Evolutionary conservation across 2,888 invertebrate genomes (phyloP).

Genomic region (Sylvicola cinctus): DNA sequence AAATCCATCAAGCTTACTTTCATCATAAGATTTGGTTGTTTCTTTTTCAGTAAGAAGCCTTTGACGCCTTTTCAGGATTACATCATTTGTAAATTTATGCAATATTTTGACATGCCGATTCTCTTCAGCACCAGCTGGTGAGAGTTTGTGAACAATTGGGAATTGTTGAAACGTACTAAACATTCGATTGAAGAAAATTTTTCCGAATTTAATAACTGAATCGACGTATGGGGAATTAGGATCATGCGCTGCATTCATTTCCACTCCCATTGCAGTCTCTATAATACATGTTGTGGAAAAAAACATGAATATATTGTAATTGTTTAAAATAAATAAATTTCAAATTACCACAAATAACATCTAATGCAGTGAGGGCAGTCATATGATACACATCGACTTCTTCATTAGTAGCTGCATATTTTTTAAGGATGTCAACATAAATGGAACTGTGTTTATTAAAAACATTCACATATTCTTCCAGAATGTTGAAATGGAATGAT

Average conservation of each 20-base stretch:
- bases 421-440: conserved; percentile 30
- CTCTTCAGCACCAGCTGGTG: no score
- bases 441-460: conserved; percentile 38
- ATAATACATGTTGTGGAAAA: no score
- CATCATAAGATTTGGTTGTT: no score
- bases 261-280: conserved; percentile 74
- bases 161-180: background rate
- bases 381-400: conserved; percentile 34
- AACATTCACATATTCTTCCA: conserved; percentile 42
- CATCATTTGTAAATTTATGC: conserved; percentile 32
- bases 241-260: conserved; percentile 47
- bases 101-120: no score
- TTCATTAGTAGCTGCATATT: conserved; percentile 20
- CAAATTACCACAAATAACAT: conserved; percentile 32
- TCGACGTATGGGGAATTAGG: conserved; percentile 25
- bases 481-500: conserved; percentile 52
- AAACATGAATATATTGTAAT: background rate
- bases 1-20: no score
- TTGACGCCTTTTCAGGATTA: conserved; percentile 28
- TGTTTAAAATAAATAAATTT: conserved; percentile 2
- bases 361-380: conserved; percentile 31
- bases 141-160: no score
- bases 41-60: no score
- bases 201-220: background rate
- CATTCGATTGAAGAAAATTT: background rate